Base-by-base conservation (phyloP, 2,888 invertebrate species). In the Deilephila elpenor region DNA sequence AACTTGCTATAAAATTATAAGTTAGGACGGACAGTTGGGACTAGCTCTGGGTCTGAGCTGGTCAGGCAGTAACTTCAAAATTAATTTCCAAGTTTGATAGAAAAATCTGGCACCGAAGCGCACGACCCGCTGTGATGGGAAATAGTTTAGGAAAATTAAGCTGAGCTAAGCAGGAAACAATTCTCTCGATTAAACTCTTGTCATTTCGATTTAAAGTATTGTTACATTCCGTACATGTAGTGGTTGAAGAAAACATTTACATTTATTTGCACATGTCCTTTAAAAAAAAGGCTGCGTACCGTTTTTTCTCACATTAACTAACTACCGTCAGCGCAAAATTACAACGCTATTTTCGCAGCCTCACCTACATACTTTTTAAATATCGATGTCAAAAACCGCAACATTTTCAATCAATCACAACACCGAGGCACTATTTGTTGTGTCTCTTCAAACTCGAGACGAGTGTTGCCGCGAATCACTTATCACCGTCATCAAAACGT, bases 81-180 rank as follows among this genome's bases (percentile, higher is more conserved):
- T 92, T 92, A 92, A 92, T 92, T 91, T 91, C 84, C 77, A 91
- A 92, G 88, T 92, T 92, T 89, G 89, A 92, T 91, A 88, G 91
- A 91, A 91, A 91, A 92, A 91, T 91, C 84, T 84, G 82, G 83
- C 88, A 84, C 82, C 80, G 83, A 81, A 87, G 81, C 78, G 80
- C 75, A 80, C 73, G 74, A 73, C 67, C 73, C 44, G 20, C 20
- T n/a, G 44, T 34, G 11, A 14, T 37, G 37, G 34, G 14, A 20
- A 37, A 73, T 59, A 59, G 56, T 32, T 51, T n/a, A 11, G 64
- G 44, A 59, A 67, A 67, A 67, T 67, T 67, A 67, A 51, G n/a
- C n/a, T n/a, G n/a, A n/a, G n/a, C n/a, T n/a, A 51, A 25, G 8
- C 25, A 25, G 20, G 25, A 51, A 67, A 67, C 56, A 56, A 56